Evolutionary conservation across 2,797 vertebrate species (phyloP).

Genomic region (Schizopygopsis pylzovi): DNA sequence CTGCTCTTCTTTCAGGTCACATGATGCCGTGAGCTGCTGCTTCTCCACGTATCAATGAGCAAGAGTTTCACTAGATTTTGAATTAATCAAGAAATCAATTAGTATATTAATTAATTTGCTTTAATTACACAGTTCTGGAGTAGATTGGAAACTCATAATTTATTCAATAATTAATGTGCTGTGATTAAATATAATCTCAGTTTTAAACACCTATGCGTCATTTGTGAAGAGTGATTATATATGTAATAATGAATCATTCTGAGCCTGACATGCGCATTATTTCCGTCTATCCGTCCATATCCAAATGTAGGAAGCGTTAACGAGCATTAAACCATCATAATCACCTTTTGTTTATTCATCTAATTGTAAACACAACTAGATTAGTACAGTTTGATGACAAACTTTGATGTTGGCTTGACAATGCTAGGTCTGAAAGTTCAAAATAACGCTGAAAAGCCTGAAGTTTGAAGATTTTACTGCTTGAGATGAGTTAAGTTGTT

Average conservation of each 20-base stretch:
- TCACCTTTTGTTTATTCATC: background rate
- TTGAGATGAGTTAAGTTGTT: too few relatives aligned
- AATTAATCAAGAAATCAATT: conserved; percentile 62
- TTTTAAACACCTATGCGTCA: conserved; percentile 53
- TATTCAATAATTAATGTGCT: conserved; percentile 62
- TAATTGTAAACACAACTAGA: background rate
- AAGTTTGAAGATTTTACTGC: too few relatives aligned
- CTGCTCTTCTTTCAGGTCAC: conserved; percentile 51
- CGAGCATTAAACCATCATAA: background rate
- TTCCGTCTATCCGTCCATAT: background rate
- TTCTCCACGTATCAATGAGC: conserved; percentile 49
- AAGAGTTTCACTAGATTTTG: conserved; percentile 47
- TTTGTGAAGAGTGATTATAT: conserved; percentile 23
- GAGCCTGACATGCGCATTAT: background rate
- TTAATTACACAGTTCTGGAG: conserved; percentile 63
- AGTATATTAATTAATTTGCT: conserved; percentile 61
- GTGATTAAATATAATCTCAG: conserved; percentile 63
- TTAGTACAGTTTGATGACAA: background rate
- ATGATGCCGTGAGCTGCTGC: conserved; percentile 34
- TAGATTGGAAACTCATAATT: conserved; percentile 60
- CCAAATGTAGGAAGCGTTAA: background rate
- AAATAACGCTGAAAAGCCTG: background rate
- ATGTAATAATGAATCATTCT: background rate
- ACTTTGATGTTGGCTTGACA: background rate
- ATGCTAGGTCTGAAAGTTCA: background rate